A percentile compares a stretch with the other conserved stretches of the same genome.
These are phyloP conservation scores for Netelia inedita DNA, from an alignment of 2,888 invertebrate genomes.

Conservation along the genomic window DNA sequence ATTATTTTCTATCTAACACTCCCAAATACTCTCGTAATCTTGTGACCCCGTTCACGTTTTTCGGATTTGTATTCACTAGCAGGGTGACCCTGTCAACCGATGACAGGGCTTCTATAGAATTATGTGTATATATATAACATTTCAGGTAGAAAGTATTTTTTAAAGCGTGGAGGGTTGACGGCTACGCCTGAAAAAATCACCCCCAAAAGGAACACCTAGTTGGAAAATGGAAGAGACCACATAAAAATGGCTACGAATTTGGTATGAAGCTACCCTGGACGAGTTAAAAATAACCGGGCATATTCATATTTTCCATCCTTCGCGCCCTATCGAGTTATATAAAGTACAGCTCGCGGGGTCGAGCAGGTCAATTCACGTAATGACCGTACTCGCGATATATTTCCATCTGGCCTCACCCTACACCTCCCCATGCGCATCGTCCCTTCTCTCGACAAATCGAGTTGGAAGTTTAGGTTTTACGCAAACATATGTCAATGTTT, in stretches of 20 bases:
- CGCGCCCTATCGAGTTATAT: neutral
- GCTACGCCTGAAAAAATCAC: constrained; percentile 57
- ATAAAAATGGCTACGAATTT: neutral
- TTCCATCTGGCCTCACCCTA: neutral
- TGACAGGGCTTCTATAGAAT: constrained; percentile 35
- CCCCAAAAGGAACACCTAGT: neutral
- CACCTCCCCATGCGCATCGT: neutral
- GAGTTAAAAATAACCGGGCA: neutral
- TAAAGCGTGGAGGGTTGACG: neutral
- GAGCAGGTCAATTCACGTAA: constrained; percentile 41
- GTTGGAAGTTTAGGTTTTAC: constrained; percentile 75
- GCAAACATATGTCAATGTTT: constrained; percentile 84
- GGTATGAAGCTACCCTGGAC: neutral
- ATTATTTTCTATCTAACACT: constrained; percentile 23
- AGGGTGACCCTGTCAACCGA: constrained; percentile 57
- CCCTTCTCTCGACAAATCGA: constrained; percentile 47
- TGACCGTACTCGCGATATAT: constrained; percentile 30
- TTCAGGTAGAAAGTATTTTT: constrained; percentile 24
- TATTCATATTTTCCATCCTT: neutral
- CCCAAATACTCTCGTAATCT: constrained; percentile 48
- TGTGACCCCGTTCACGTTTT: constrained; percentile 77
- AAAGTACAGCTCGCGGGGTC: neutral
- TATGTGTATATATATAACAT: neutral
- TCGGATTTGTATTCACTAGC: constrained; percentile 68
- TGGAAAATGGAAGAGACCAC: too few relatives aligned